Percentiles rank a stretch among this genome's conserved stretches.
Evolutionary conservation across 2,888 invertebrate species (phyloP).

Genomic region (Sphaerolaimus hirsutus): DNA sequence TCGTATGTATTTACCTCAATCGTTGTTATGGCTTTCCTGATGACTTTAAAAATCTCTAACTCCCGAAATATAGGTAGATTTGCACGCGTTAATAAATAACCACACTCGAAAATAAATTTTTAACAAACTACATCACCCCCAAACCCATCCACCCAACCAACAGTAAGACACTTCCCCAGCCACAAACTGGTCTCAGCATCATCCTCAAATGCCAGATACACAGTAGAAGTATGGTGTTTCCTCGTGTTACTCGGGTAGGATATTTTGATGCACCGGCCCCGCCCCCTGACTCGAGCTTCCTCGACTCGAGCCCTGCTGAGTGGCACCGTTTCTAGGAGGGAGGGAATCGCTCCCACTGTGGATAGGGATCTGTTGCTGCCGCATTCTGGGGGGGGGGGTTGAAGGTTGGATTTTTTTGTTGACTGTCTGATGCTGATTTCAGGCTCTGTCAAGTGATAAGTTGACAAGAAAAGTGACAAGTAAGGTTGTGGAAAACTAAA

Average conservation of each 20-base stretch:
- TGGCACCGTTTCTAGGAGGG: constrained; percentile 7
- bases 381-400: too few species aligned
- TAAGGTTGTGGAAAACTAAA: too few species aligned
- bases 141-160: neutral
- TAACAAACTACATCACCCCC: neutral
- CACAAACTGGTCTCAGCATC: constrained; percentile 3
- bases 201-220: constrained; percentile 6
- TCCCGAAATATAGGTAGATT: constrained; percentile 2
- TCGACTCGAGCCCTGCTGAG: constrained; percentile 7
- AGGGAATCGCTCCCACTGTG: too few species aligned
- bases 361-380: too few species aligned
- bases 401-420: too few species aligned
- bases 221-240: constrained; percentile 1
- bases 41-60: too few species aligned
- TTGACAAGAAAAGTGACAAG: too few species aligned
- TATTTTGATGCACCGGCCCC: constrained; percentile 6
- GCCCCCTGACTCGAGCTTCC: constrained; percentile 1
- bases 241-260: neutral
- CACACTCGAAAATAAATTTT: neutral
- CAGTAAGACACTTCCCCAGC: constrained; percentile 3
- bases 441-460: too few species aligned
- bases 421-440: too few species aligned
- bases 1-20: too few species aligned
- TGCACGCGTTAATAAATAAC: neutral
- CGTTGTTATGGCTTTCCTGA: too few species aligned